Evolutionary conservation across 2,113 vertebrate genomes (phyloP), one percentile per base, ranked within the genome.

Genomic region (Lates calcarifer): DNA sequence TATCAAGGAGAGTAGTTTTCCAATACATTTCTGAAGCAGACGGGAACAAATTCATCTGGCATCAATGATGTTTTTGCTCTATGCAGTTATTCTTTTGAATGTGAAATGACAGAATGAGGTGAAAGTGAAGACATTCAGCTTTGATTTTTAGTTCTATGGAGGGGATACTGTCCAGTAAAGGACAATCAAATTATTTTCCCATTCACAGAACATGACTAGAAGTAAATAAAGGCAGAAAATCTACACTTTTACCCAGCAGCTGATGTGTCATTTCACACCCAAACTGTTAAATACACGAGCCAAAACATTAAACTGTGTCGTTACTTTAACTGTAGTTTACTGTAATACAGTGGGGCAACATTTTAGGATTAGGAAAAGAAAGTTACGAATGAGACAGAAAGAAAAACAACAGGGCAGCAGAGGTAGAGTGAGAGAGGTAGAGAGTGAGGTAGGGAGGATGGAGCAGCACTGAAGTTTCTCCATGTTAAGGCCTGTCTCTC

Each of bases 361-460:
- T 61, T 72, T 74, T 14, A 8, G 37, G 15, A 10, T 56, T 57
- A 37, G 37, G 41, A 31, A 26, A 65, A 41, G 22, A 24, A 63
- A 82, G 0, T 5, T 1, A 49, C 22, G 3, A 56, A 66, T 13
- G 6, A 37, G n/a, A 14, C 53, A 69, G 15, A 31, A 51, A 26
- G 33, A 41, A 24, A 29, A 58, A 28, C 6, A 18, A 49, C 4
- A 31, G 51, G 65, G 60, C 14, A 74, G 60, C 60, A 43, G 86
- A 90, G 91, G 90, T 90, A 88, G 83, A 79, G 14, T 37, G 31
- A 81, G 84, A 87, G 86, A 82, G 78, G 78, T 11, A 82, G 88
- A 89, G 81, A 77, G 75, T 62, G 91, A 91, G 90, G 92, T 93
- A 93, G 89, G 71, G 79, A 86, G 72, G 39, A 77, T 64, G 74